A percentile compares a stretch with the other conserved stretches of the same genome.
Conservation (phyloP, 2,797 vertebrate genomes). For the Artibeus jamaicensis region DNA sequence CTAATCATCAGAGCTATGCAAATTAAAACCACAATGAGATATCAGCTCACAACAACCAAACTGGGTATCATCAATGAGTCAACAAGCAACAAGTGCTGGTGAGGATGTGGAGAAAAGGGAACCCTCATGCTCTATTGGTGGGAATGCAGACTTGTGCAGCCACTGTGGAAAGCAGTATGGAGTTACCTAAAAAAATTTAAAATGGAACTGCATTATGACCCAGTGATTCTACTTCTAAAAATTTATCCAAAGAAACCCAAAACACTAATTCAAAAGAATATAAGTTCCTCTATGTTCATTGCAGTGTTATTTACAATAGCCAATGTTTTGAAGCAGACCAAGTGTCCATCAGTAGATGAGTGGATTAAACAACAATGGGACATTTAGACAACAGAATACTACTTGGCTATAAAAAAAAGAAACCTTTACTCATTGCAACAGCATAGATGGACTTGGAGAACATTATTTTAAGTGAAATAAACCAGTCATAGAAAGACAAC, state of each 20-base stretch:
- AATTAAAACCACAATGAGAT: not conserved
- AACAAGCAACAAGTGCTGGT: not conserved
- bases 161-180: too few relatives aligned
- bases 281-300: not conserved
- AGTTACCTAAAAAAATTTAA: too few relatives aligned
- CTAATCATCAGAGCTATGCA: not conserved
- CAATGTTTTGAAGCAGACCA: not conserved
- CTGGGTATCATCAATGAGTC: not conserved
- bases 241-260: not conserved
- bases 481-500: not conserved
- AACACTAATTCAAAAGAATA: not conserved
- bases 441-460: not conserved
- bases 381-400: not conserved
- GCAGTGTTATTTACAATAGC: not conserved
- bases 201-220: not conserved
- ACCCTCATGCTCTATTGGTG: too few relatives aligned
- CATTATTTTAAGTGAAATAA: not conserved
- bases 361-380: not conserved
- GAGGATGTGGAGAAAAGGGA: too few relatives aligned
- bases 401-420: not conserved
- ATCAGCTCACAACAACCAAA: not conserved
- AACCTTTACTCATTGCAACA: not conserved
- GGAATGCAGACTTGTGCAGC: too few relatives aligned
- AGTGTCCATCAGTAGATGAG: not conserved
- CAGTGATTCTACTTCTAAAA: not conserved